phyloP scores from a whole-genome alignment of 23 tunicate species.

The Trididemnum nubilum region DNA sequence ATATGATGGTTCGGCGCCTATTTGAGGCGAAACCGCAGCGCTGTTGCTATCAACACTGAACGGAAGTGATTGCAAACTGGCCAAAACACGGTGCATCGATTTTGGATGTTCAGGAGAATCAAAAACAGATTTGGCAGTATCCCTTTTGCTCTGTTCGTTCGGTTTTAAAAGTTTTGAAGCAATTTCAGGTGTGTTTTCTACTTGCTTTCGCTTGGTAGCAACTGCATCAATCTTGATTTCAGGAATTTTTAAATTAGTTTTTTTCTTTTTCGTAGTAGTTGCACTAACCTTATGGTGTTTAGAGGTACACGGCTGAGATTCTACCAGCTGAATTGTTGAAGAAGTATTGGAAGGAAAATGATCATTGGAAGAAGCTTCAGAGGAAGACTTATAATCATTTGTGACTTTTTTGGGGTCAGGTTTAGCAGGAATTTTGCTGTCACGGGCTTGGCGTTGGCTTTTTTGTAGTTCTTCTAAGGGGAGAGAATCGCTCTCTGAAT shows the following conservation, averaged over 20 bases:
- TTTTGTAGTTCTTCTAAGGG: not conserved
- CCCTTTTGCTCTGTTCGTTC: not conserved
- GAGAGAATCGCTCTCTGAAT: conserved; percentile 5
- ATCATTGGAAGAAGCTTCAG: not conserved
- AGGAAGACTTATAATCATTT: not conserved
- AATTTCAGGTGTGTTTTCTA: not conserved
- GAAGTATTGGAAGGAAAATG: not conserved
- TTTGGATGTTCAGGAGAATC: not conserved
- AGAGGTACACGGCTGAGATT: not conserved
- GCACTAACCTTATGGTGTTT: not conserved
- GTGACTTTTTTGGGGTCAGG: not conserved
- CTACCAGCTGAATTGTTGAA: not conserved
- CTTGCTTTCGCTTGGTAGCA: not conserved
- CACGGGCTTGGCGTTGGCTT: not conserved
- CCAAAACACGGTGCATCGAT: conserved; percentile 19
- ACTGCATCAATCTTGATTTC: not conserved
- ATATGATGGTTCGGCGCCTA: not conserved
- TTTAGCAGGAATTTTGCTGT: too few species aligned
- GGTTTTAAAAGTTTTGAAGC: not conserved
- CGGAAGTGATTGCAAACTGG: conserved; percentile 38
- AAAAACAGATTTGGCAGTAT: too few species aligned
- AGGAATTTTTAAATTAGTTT: too few species aligned
- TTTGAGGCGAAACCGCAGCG: not conserved
- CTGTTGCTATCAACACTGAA: conserved; percentile 28
- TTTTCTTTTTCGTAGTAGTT: not conserved